Base-by-base conservation (phyloP, 2,113 vertebrate genomes). In the Bubalus kerabau region DNA sequence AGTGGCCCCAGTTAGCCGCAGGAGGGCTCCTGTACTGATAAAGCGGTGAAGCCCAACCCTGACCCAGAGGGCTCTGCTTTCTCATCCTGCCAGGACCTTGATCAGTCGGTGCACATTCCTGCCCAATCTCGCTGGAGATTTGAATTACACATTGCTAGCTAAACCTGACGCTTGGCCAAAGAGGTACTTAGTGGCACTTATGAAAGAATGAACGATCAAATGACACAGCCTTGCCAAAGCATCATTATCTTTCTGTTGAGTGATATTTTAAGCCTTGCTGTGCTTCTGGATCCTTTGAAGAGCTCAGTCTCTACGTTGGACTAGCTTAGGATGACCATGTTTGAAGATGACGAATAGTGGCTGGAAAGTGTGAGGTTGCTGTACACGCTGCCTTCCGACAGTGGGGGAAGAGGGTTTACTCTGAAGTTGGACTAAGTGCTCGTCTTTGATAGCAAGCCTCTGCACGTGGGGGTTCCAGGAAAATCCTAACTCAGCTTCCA, bases 141-240 rank as follows among this genome's bases (percentile, higher is more conserved):
- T 98, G 98, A 98, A 98, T 99, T 98, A 97, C 98, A 96, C 82
- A 95, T 94, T 98, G 98, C 98, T 98, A 98, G 97, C 93, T 98
- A 94, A 98, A 95, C 67, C 97, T 97, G 97, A 98, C 54, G 74
- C 97, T 98, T 98, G 96, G 98, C 98, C 98, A 98, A 97, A 98
- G 98, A 97, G 96, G 87, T 98, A 98, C 98, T 99, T 98, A 98
- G 91, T 57, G 97, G 88, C 96, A 89, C 96, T 98, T 98, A 95
- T 30, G 97, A 97, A 98, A 98, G 95, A 98, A 96, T 78, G 46
- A 94, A 74, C 10, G 97, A 99, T 98, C 98, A 99, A 98, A 98
- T 98, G 96, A 94, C 97, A 98, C 81, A 46, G 86, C 43, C 91
- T 98, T 96, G 96, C 90, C 97, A 97, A 98, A 98, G 97, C 97